Base-by-base conservation (phyloP, 2,797 vertebrate species). In the Lophius americanus region DNA sequence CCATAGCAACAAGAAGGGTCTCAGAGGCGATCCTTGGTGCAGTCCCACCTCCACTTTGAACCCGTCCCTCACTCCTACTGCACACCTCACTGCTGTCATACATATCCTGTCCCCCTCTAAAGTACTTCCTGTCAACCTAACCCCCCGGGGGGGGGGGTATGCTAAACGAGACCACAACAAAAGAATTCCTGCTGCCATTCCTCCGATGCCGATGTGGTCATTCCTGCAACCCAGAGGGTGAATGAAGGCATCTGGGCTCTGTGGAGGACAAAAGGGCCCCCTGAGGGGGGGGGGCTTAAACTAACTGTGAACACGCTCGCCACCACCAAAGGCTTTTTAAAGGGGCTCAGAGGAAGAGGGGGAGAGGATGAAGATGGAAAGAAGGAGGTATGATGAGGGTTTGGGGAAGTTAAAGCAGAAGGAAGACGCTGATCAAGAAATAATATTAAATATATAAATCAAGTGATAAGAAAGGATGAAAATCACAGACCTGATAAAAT, bases 111-210 rank as follows among this genome's bases (percentile, higher is more conserved):
- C n/a, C n/a, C n/a, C n/a, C n/a, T n/a, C n/a, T n/a, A n/a, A n/a
- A n/a, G n/a, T n/a, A n/a, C n/a, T n/a, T n/a, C n/a, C n/a, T n/a
- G n/a, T n/a, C n/a, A n/a, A n/a, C n/a, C n/a, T n/a, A n/a, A n/a
- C n/a, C n/a, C n/a, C n/a, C n/a, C n/a, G n/a, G n/a, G n/a, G n/a
- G n/a, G n/a, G n/a, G n/a, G n/a, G n/a, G n/a, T n/a, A n/a, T 64
- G 64, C 51, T 50, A 12, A 65, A 44, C 43, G 41, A 57, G 55
- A 0, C 14, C 3, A 14, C 49, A 54, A 86, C 84, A 85, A 86
- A 86, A 75, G 74, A 79, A 89, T 89, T 81, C 76, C 79, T 73
- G 56, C 63, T 73, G 60, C 77, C 82, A 78, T 90, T 87, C 83
- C 79, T 35, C 50, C 48, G 64, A 85, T 82, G 64, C 68, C 82